Evolutionary conservation across 2,888 invertebrate species (phyloP).

Genomic region (Brenthis daphne): DNA sequence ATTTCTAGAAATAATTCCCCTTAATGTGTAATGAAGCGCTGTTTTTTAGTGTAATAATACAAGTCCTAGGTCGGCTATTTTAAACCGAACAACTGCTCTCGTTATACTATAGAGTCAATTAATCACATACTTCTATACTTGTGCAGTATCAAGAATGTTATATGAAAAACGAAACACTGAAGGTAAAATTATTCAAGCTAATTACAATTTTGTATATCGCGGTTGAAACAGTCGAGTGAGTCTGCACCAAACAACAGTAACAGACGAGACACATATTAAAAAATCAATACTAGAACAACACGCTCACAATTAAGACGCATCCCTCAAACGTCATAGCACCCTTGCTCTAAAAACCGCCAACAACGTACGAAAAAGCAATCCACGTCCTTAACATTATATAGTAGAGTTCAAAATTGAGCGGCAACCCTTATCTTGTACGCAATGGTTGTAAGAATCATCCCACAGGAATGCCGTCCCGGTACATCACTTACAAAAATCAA

Average conservation of each 20-base stretch:
- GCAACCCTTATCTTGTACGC: constrained; percentile 36
- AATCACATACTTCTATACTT: constrained; percentile 15
- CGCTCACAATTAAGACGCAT: constrained; percentile 77
- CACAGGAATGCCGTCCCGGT: constrained; percentile 42
- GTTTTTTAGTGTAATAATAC: constrained; percentile 24
- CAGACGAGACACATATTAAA: constrained; percentile 65
- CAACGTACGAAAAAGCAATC: constrained; percentile 29
- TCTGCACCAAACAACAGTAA: constrained; percentile 36
- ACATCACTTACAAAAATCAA: constrained; percentile 40
- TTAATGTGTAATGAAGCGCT: constrained; percentile 38
- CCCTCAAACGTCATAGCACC: constrained; percentile 72
- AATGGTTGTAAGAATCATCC: constrained; percentile 43
- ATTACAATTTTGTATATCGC: constrained; percentile 33
- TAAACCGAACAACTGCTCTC: constrained; percentile 2
- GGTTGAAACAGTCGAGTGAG: constrained; percentile 36
- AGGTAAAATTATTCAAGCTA: constrained; percentile 25
- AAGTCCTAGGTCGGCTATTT: constrained; percentile 18
- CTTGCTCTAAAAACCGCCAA: constrained; percentile 43
- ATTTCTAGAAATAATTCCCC: constrained; percentile 65
- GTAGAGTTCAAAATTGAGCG: constrained; percentile 46
- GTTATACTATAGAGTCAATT: constrained; percentile 19
- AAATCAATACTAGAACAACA: constrained; percentile 72
- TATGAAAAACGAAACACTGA: background rate
- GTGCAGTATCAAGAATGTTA: background rate
- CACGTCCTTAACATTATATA: constrained; percentile 38